Evolutionary conservation across 2,113 vertebrate genomes (phyloP), one percentile per base, ranked within the genome.

Genomic region (Pterophyllum scalare): DNA sequence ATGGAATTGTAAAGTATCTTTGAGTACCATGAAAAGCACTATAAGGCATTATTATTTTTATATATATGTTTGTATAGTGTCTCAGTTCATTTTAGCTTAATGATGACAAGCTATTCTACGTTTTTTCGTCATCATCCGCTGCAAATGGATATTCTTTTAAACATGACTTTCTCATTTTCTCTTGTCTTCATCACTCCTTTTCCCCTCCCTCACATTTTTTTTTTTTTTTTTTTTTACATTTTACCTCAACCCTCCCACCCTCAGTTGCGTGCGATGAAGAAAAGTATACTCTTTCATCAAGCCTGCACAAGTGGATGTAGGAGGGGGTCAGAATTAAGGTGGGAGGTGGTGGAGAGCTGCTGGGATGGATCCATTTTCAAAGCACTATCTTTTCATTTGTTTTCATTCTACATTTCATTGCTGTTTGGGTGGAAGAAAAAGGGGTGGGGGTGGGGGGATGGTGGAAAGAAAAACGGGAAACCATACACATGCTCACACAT

Each of bases 351-450:
- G 77, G 70, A 61, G 62, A 72, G 85, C 86, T 92, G 88, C 86
- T 87, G 80, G 81, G 80, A 67, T 58, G 54, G 93, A 95, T 96
- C 91, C 81, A 90, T 90, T 96, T 96, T 94, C 93, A 95, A 95
- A 95, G 90, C n/a, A 12, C 81, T 87, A 89, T 92, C 92, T 95
- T 88, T 94, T 95, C 80, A 90, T 94, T 95, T 95, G 87, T 95
- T 95, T 95, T 86, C 87, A 80, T 91, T 92, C 58, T 82, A 91
- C 80, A 81, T 91, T 90, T 94, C 91, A 91, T 88, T 85, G 84
- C 87, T 90, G 79, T 91, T 95, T 91, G 82, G 78, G 80, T 88
- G 56, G 58, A 80, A 59, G 60, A 20, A 81, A 72, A 76, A 64
- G 77, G 3, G 19, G 33, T 26, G 28, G 11, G 28, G 26, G 11